Percentiles rank a stretch among this genome's conserved stretches.
Conservation (phyloP, 2,888 invertebrate genomes). For the Megaustenia siamemsis region DNA sequence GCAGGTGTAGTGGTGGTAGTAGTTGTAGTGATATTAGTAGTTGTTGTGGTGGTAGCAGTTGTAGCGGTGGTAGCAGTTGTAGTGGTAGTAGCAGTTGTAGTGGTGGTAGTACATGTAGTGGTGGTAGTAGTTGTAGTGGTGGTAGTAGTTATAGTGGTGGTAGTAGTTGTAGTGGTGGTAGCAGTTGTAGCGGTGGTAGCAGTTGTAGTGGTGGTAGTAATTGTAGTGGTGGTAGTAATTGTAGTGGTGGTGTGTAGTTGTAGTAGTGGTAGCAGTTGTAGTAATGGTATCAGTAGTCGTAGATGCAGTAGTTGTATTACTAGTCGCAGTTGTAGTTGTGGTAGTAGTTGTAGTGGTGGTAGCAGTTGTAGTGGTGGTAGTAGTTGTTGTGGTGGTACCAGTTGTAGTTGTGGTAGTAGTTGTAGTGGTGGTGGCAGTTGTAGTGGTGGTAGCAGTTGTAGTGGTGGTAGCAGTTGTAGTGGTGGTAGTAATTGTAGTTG, state of each 20-base stretch:
- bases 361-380: constrained; percentile 36
- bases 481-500: constrained; percentile 31
- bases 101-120: constrained; percentile 25
- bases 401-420: constrained; percentile 35
- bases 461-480: constrained; percentile 30
- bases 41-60: background rate
- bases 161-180: constrained; percentile 28
- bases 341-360: constrained; percentile 18
- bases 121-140: constrained; percentile 30
- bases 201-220: background rate
- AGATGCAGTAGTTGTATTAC: background rate
- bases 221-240: no score
- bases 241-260: constrained; percentile 14
- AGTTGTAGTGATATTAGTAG: constrained; percentile 17
- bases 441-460: constrained; percentile 36
- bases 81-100: constrained; percentile 33
- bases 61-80: constrained; percentile 33
- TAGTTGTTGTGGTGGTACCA: constrained; percentile 34
- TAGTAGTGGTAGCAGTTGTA: constrained; percentile 36
- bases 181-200: constrained; percentile 8
- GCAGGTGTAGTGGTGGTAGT: constrained; percentile 29
- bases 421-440: constrained; percentile 30
- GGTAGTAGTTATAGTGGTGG: constrained; percentile 30
- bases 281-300: background rate
- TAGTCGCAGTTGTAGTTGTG: constrained; percentile 29